Percentiles rank a stretch among this genome's conserved stretches.
Evolutionary conservation across 2,113 vertebrate species (phyloP).

Genomic region (Kryptolebias marmoratus): DNA sequence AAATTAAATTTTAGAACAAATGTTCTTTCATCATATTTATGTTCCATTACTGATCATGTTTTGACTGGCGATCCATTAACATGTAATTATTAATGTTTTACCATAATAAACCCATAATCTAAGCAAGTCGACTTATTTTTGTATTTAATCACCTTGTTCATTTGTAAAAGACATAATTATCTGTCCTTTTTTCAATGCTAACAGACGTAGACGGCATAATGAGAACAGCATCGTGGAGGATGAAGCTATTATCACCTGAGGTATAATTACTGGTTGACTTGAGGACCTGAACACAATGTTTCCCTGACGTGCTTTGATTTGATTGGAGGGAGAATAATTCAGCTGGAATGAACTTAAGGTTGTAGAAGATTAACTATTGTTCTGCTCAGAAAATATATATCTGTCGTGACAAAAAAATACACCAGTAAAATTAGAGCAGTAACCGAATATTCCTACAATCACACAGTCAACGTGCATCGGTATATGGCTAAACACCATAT

Average conservation of each 20-base stretch:
- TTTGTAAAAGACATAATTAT: slow-evolving; percentile 51
- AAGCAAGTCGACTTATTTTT: slow-evolving; percentile 25
- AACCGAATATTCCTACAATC: too few species aligned
- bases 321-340: not conserved
- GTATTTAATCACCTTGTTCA: slow-evolving; percentile 22
- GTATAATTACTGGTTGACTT: slow-evolving; percentile 40
- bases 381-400: too few species aligned
- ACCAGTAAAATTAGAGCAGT: too few species aligned
- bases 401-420: too few species aligned
- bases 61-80: slow-evolving; percentile 45
- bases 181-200: slow-evolving; percentile 30
- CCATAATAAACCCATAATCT: slow-evolving; percentile 32
- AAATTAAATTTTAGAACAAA: not conserved
- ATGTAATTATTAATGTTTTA: slow-evolving; percentile 29
- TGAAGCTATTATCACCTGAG: slow-evolving; percentile 52
- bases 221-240: slow-evolving; percentile 12
- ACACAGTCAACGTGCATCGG: too few species aligned
- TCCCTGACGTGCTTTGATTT: not conserved
- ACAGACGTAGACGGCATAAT: slow-evolving; percentile 26
- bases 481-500: too few species aligned
- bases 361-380: not conserved
- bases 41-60: not conserved
- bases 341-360: not conserved
- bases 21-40: not conserved
- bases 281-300: slow-evolving; percentile 39